phyloP scores from a whole-genome alignment of 2,797 vertebrate species.

The Triplophysa bombifrons region DNA sequence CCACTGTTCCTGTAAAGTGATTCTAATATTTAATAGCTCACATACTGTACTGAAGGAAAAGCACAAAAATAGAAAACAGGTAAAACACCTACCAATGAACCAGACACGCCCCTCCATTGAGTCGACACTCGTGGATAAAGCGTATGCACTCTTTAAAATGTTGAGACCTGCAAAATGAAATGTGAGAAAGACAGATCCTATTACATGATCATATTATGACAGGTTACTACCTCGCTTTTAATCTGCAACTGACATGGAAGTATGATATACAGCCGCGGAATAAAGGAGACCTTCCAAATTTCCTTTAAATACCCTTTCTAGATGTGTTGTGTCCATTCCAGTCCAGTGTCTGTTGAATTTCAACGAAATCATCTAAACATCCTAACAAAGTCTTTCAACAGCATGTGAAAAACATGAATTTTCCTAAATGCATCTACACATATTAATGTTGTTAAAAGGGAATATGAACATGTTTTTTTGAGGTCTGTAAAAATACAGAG shows the following conservation, averaged over 20 bases:
- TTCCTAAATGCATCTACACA: too few species aligned
- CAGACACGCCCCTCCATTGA: constrained; percentile 84
- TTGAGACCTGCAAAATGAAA: constrained; percentile 74
- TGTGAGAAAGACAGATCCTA: not conserved
- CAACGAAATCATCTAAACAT: too few species aligned
- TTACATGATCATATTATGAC: not conserved
- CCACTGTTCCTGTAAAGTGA: constrained; percentile 23
- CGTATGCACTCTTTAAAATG: constrained; percentile 88
- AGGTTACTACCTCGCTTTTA: not conserved
- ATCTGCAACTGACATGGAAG: not conserved
- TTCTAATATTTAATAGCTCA: not conserved
- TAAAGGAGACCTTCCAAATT: too few species aligned
- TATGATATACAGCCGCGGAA: too few species aligned
- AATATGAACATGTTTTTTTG: too few species aligned
- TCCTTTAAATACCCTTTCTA: too few species aligned
- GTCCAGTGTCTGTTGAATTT: too few species aligned
- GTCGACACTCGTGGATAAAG: constrained; percentile 87
- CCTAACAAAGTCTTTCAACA: too few species aligned
- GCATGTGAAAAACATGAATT: too few species aligned
- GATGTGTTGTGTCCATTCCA: too few species aligned
- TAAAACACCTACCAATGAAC: constrained; percentile 83
- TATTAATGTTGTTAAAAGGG: too few species aligned
- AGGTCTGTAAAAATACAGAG: too few species aligned
- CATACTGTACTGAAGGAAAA: not conserved
- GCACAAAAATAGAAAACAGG: not conserved